Evolutionary conservation across 2,797 vertebrate genomes (phyloP).

Genomic region (Brotula barbata): DNA sequence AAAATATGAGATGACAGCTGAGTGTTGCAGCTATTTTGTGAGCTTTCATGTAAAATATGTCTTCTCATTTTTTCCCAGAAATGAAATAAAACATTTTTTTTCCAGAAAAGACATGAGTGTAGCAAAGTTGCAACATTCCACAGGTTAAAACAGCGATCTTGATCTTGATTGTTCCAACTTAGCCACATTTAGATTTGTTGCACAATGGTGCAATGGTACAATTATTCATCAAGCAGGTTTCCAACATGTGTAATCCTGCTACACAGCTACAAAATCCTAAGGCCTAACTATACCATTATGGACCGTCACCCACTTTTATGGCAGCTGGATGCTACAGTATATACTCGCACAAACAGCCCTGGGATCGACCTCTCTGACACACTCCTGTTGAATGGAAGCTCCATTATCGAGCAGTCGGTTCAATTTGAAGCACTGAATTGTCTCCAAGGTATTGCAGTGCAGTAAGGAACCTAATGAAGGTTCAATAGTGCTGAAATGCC

Average conservation of each 20-base stretch:
- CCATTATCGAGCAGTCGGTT: neutral
- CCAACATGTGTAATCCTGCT: too few species aligned
- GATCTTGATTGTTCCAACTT: slow-evolving; percentile 30
- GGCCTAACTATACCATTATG: too few species aligned
- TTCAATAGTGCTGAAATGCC: too few species aligned
- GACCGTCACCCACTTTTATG: too few species aligned
- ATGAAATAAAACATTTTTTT: neutral
- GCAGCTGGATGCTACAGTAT: slow-evolving; percentile 29
- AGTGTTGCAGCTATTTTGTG: too few species aligned
- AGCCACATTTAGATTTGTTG: too few species aligned
- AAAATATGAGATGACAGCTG: slow-evolving; percentile 4
- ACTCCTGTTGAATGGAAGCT: neutral
- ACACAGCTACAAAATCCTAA: too few species aligned
- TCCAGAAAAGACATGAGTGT: neutral
- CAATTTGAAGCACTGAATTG: neutral
- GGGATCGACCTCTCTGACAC: slow-evolving; percentile 2
- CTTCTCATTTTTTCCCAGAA: neutral
- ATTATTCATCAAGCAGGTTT: too few species aligned
- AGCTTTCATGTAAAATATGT: neutral
- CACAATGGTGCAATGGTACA: too few species aligned
- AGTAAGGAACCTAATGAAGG: neutral
- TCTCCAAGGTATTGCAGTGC: neutral
- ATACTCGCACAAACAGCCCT: neutral
- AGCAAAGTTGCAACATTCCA: slow-evolving; percentile 6
- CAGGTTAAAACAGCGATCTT: slow-evolving; percentile 4